Evolutionary conservation across 2,888 invertebrate genomes (phyloP), one percentile per base, ranked within the genome.

Genomic region (Andrena trimmerana): DNA sequence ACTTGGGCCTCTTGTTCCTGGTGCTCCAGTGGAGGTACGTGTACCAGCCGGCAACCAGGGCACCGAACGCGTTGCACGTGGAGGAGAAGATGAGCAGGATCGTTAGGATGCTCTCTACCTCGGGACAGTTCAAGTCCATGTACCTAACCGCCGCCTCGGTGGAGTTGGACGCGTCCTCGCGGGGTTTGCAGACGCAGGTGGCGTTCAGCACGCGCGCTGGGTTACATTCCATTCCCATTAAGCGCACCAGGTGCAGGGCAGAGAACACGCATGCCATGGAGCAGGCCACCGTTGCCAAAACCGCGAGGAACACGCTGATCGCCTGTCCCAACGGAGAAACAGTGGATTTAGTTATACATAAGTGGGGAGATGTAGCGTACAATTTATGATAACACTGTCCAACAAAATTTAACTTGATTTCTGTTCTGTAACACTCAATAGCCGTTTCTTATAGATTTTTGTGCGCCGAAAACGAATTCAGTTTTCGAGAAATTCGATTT

Each of bases 11-110:
- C 52, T 89, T 90, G 42, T 90, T 84, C 13, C 90, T 84, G 1
- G 92, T 91, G 50, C 89, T 91, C 91, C 92, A 93, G 36, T 93
- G 93, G 0, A 93, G 84, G 76, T 93, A 93, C 36, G 90, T 90
- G 74, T 93, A 93, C 88, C 90, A 91, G n/a, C 89, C 90, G 0
- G 92, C 86, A 0, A 92, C 67, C 4, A 92, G 59, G 0, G 87
- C 81, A 3, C 92, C 92, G 1, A 92, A 36, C 0, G 90, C 92
- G 67, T 93, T 93, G 79, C 92, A 92, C 5, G 89, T 87, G 1
- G 90, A 84, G 0, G 93, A 93, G 78, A 93, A 91, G 27, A 93
- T 92, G 6, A 93, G 75, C 0, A 93, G 89, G 54, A 92, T 90
- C 48, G 88, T 90, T 24, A 93, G 77, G n/a, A 92, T 88, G 74